Percentiles rank a stretch among this genome's conserved stretches.
These are phyloP conservation scores for Drosophila suzukii DNA, from an alignment of 1,140 invertebrate species.

Conservation along the genomic window DNA sequence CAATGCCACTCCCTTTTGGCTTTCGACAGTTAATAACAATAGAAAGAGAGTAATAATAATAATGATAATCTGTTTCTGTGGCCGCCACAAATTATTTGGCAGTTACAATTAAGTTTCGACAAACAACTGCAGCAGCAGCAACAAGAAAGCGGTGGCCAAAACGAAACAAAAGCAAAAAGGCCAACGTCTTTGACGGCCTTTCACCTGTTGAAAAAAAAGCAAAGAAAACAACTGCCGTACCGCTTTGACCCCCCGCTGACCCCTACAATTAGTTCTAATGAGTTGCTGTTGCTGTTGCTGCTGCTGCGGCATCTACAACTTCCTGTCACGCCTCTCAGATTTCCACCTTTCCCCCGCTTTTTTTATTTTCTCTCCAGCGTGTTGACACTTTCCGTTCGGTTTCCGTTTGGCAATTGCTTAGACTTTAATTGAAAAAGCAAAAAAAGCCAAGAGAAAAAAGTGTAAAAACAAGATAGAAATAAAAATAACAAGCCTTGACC, in stretches of 20 bases:
- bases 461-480: constrained; percentile 13
- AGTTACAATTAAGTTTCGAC: constrained; percentile 55
- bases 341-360: constrained; percentile 9
- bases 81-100: constrained; percentile 51
- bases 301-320: constrained; percentile 35
- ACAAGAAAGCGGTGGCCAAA: constrained; percentile 24
- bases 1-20: constrained; percentile 18
- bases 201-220: constrained; percentile 35
- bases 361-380: constrained; percentile 6
- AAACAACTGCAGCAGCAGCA: constrained; percentile 30
- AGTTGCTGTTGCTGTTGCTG: constrained; percentile 29
- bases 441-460: constrained; percentile 1
- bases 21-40: constrained; percentile 37
- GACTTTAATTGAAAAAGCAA: constrained; percentile 48
- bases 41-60: constrained; percentile 42
- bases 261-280: constrained; percentile 59
- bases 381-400: constrained; percentile 56
- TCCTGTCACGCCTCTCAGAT: constrained; percentile 54
- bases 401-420: constrained; percentile 52
- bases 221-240: constrained; percentile 7
- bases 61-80: constrained; percentile 54
- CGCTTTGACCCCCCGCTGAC: constrained; percentile 2
- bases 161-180: constrained; percentile 30
- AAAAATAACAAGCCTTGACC: constrained; percentile 22
- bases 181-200: constrained; percentile 52